Evolutionary conservation across 2,888 invertebrate genomes (phyloP).

Genomic region (Phania funesta): DNA sequence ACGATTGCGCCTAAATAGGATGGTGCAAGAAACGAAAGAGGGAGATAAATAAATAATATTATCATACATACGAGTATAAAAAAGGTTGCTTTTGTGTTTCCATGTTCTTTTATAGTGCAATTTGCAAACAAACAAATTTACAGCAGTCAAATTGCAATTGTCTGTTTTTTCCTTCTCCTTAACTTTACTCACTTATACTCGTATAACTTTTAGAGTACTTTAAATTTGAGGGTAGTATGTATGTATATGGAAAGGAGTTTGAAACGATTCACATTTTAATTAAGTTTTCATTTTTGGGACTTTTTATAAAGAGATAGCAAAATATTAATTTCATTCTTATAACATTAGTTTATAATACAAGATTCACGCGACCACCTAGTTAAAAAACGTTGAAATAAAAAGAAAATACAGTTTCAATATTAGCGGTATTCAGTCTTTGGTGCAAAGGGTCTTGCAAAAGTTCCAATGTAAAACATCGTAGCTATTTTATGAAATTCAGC

Average conservation of each 20-base stretch:
- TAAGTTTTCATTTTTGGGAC: too few species aligned
- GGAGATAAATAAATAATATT: slow-evolving; percentile 13
- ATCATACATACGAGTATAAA: slow-evolving; percentile 33
- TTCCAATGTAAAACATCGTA: too few species aligned
- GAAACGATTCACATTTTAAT: background rate
- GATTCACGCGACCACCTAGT: too few species aligned
- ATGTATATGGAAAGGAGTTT: background rate
- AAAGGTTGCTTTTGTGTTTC: slow-evolving; percentile 6
- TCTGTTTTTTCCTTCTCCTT: slow-evolving; percentile 17
- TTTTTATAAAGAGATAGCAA: too few species aligned
- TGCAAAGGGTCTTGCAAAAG: too few species aligned
- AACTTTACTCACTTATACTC: slow-evolving; percentile 7
- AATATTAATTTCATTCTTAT: too few species aligned
- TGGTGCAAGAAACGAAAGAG: background rate
- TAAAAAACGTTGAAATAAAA: too few species aligned
- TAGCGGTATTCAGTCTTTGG: too few species aligned
- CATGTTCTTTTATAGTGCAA: slow-evolving; percentile 45
- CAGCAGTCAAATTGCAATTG: slow-evolving; percentile 61
- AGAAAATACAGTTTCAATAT: too few species aligned
- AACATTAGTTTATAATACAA: too few species aligned
- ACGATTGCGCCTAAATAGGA: slow-evolving; percentile 21
- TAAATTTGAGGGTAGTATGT: background rate
- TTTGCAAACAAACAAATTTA: slow-evolving; percentile 55
- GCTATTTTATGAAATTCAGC: too few species aligned
- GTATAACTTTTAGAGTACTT: background rate